These are phyloP conservation scores for Montipora sp. DNA, from an alignment of 64 coral and sea anemone species.

Conservation along the genomic window DNA sequence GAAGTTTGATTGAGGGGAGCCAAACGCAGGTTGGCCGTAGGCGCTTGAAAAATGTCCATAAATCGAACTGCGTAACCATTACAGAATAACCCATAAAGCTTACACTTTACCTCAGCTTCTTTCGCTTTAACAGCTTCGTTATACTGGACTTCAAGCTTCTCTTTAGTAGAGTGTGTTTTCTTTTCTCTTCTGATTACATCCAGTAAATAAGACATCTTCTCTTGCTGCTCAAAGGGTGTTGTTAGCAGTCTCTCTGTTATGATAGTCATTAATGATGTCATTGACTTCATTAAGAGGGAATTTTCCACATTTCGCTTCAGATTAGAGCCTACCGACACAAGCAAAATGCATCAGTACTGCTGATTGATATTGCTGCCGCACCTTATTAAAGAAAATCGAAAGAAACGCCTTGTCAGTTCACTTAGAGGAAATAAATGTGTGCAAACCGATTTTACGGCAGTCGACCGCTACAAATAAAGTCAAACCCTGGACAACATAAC, in stretches of 20 bases:
- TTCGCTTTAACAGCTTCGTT: slow-evolving; percentile 75
- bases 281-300: neutral
- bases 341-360: neutral
- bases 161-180: slow-evolving; percentile 60
- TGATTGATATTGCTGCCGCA: too few species aligned
- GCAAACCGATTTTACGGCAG: neutral
- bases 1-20: too few species aligned
- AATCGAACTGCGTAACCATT: too few species aligned
- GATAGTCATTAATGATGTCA: slow-evolving; percentile 49
- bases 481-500: too few species aligned
- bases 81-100: neutral
- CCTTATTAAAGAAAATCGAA: too few species aligned
- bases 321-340: neutral
- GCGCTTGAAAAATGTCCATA: too few species aligned
- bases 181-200: slow-evolving; percentile 76
- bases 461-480: too few species aligned
- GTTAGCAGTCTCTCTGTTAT: slow-evolving; percentile 77
- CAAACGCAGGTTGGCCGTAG: too few species aligned
- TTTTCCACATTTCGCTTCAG: neutral
- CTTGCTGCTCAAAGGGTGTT: slow-evolving; percentile 58
- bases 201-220: slow-evolving; percentile 48
- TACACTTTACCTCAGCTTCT: slow-evolving; percentile 66
- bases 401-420: too few species aligned
- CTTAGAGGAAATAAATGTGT: neutral
- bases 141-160: slow-evolving; percentile 76